Evolutionary conservation across 1,140 invertebrate genomes (phyloP), one percentile per base, ranked within the genome.

Genomic region (Pseudomyrmex dendroicus): DNA sequence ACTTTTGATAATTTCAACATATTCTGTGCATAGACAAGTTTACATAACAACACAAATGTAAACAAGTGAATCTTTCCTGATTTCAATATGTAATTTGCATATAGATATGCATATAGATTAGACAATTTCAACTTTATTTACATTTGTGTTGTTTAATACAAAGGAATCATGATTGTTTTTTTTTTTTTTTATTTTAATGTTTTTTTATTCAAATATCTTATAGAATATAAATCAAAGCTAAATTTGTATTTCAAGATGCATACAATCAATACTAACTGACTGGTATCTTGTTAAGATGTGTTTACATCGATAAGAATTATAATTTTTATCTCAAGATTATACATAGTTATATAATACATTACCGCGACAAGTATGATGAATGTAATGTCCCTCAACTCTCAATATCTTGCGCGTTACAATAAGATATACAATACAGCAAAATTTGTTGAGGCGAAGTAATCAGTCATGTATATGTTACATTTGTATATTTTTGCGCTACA

Each of bases 401-500:
- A 7, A 9, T 35, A 67, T 68, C 9, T 35, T 64, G 50, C 25
- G 20, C 12, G 12, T 73, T 57, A 73, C 22, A 13, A 9, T 62
- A 74, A 3, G 20, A 13, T 54, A 54, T 12, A 66, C 48, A 54
- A 44, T 46, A 61, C 15, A 1, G 54, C 48, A 15, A 77, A 67
- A 7, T 67, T 77, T 10, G 35, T 52, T 8, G 73, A 59, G 74
- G 63, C 73, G 59, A 86, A 56, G 74, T 70, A 86, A 52, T 83
- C 35, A 82, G 64, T 64, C 59, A 73, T 82, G 22, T 86, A 86
- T 85, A 61, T 35, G 35, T 86, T 87, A 87, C 84, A 86, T 54
- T 77, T 48, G 12, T 86, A 72, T 67, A 59, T 56, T 70, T 76
- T 35, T 50, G 48, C 57, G 46, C 52, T 84, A 52, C 22, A 54